Percentiles rank a stretch among this genome's conserved stretches.
phyloP scores from a whole-genome alignment of 2,113 vertebrate genomes.

The Tachysurus vachellii region DNA sequence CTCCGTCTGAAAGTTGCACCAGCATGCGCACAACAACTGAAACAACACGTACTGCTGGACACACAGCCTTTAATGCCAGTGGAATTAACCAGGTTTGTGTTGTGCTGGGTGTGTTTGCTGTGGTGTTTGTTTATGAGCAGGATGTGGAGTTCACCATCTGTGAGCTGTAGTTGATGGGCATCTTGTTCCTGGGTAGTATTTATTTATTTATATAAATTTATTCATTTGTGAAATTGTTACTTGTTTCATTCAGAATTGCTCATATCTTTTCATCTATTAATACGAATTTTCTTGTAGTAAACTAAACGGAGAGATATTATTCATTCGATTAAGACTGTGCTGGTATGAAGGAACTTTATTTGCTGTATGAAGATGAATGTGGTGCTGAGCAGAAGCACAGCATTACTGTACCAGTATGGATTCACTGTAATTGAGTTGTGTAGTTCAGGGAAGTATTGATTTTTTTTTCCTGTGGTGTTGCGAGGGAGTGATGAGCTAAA shows the following conservation, averaged over 20 bases:
- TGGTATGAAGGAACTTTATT: neutral
- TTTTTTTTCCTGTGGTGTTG: slow-evolving; percentile 4
- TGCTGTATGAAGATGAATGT: slow-evolving; percentile 1
- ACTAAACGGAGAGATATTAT: neutral
- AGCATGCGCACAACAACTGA: slow-evolving; percentile 24
- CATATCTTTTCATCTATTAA: neutral
- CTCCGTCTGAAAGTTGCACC: slow-evolving; percentile 21
- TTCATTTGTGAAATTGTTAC: neutral
- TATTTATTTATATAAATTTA: neutral
- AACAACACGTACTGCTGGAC: slow-evolving; percentile 12
- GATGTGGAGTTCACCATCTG: neutral
- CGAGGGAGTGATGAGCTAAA: slow-evolving; percentile 24
- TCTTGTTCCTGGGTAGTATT: neutral
- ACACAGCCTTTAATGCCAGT: slow-evolving; percentile 12
- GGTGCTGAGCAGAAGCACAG: neutral
- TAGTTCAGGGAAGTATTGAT: slow-evolving; percentile 19
- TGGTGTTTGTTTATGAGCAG: neutral
- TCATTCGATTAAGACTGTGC: neutral
- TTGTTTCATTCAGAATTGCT: neutral
- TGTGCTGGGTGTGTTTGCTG: neutral
- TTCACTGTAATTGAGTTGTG: slow-evolving; percentile 7
- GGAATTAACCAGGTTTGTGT: slow-evolving; percentile 48
- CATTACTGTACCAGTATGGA: neutral
- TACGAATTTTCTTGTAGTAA: neutral
- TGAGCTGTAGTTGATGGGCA: neutral